Conservation (phyloP, 2,888 invertebrate species). For the Thyatira batis region DNA sequence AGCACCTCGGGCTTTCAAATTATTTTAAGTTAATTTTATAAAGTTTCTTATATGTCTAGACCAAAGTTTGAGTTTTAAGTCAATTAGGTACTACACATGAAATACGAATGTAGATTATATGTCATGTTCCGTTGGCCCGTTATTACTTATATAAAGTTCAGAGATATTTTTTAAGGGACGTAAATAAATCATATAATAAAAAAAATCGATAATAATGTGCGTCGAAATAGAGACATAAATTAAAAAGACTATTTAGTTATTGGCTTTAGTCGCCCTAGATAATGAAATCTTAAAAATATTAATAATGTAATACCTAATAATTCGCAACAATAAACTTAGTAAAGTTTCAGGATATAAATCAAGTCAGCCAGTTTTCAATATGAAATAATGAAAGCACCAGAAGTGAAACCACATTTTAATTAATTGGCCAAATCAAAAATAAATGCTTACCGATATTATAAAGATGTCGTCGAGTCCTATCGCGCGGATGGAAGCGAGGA, state of each 20-base stretch:
- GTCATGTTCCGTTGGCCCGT: background rate
- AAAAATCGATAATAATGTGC: background rate
- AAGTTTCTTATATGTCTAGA: background rate
- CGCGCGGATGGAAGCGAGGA: slow-evolving; percentile 51
- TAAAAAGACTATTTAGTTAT: background rate
- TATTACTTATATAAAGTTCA: slow-evolving; percentile 6
- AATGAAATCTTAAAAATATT: no score
- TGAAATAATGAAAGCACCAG: background rate
- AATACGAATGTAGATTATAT: background rate
- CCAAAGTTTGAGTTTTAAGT: background rate
- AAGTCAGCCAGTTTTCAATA: background rate
- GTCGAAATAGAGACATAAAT: background rate
- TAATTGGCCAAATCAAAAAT: background rate
- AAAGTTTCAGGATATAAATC: no score
- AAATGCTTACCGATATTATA: slow-evolving; percentile 62
- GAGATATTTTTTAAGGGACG: background rate
- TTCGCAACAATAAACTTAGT: no score
- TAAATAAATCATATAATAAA: background rate
- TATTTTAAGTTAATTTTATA: background rate
- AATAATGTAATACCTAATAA: no score
- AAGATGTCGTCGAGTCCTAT: slow-evolving; percentile 44
- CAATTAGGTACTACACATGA: slow-evolving; percentile 2
- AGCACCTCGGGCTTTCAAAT: background rate
- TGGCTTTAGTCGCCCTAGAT: no score
- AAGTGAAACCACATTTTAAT: background rate